Base-by-base conservation (phyloP, 37 sponge, comb jelly and placozoan species). In the Sycon ciliatum region DNA sequence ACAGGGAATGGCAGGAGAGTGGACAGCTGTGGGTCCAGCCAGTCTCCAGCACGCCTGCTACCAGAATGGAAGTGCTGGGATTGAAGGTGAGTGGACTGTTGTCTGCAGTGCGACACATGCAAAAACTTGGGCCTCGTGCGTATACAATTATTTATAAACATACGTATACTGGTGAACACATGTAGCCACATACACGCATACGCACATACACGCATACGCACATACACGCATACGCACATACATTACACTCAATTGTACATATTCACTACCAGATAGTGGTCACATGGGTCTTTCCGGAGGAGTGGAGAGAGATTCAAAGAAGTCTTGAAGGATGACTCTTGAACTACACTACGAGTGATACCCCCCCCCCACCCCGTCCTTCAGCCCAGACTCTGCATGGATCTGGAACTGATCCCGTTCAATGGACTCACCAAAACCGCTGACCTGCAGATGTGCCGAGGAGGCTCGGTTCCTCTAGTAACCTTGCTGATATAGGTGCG, bases 41-140 rank as follows among this genome's bases (percentile, higher is more conserved):
- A 77, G 99, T 97, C 2, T 92, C 99, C 64, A 89, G 94, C 46
- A 92, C 87, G 23, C 89, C 94, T 24, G 99, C 99, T 40, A 92
- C 99, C 27, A 49, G 99, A 55, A 68, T 88, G 46, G 99, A 97
- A 61, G 99, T 97, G 27, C 76, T 84, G 22, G 86, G 86, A 53
- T 83, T 92, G 4, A 87, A 93, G 75, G 83, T 78, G 31, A 28
- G 73, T 16, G 22, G 62, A 7, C n/a, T n/a, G n/a, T n/a, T n/a
- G n/a, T n/a, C n/a, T n/a, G n/a, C n/a, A n/a, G n/a, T 6, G 3
- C n/a, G 1, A 63, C 33, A 31, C 33, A 63, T 24, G 32, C 65
- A 27, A 16, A 62, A 31, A 6, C 28, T 32, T 3, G 7, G 57
- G 3, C 34, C 20, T 18, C 24, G 32, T 29, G 72, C 30, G 28